Evolutionary conservation across 2,888 invertebrate genomes (phyloP).

Genomic region (Aphidius colemani): DNA sequence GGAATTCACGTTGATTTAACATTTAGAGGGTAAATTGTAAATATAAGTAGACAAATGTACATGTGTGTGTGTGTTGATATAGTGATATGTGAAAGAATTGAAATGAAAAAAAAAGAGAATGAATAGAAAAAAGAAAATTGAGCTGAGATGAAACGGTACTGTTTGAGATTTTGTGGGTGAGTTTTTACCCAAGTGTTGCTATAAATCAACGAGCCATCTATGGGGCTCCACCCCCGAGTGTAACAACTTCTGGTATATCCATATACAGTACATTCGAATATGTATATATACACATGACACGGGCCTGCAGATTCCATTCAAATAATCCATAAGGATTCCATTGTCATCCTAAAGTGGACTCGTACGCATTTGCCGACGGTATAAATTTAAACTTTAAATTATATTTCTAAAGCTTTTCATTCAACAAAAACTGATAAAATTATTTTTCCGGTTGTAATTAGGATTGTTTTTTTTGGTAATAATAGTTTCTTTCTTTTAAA

Average conservation of each 20-base stretch:
- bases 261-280: neutral
- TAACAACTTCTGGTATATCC: neutral
- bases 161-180: constrained; percentile 38
- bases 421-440: no score
- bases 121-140: no score
- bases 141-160: constrained; percentile 16
- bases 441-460: no score
- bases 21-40: constrained; percentile 6
- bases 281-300: constrained; percentile 11
- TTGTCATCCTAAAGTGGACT: constrained; percentile 8
- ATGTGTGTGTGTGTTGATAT: neutral
- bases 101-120: neutral
- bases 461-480: no score
- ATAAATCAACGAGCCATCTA: constrained; percentile 48
- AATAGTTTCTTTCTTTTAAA: no score
- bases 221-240: constrained; percentile 44
- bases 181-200: constrained; percentile 46
- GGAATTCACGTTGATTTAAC: constrained; percentile 4
- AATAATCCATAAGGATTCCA: constrained; percentile 1
- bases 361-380: no score
- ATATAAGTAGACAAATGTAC: neutral
- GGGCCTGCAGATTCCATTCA: constrained; percentile 9
- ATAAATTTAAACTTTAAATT: no score
- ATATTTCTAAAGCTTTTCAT: no score
- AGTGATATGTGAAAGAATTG: neutral